Conservation (phyloP, 2,888 invertebrate genomes). For the Drosophila niveifrons region DNA sequence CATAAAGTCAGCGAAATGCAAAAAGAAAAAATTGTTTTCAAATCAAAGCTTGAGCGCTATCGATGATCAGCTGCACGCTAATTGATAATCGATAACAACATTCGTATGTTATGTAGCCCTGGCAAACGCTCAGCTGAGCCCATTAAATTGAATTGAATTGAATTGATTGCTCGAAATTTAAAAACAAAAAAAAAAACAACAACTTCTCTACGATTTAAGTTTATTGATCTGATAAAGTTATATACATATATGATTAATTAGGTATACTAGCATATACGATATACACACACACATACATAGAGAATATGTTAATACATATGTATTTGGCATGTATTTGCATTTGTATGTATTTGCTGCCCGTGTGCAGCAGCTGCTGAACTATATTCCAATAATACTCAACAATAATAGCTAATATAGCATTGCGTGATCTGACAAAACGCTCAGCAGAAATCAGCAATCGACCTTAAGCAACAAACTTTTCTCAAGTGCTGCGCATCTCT, state of each 20-base stretch:
- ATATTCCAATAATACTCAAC: slow-evolving; percentile 1
- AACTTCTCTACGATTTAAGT: not conserved
- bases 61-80: not conserved
- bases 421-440: not conserved
- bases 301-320: no score
- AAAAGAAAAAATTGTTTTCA: not conserved
- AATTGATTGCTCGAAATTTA: slow-evolving; percentile 1
- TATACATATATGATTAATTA: not conserved
- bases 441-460: not conserved
- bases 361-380: slow-evolving; percentile 21
- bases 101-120: not conserved
- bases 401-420: slow-evolving; percentile 4
- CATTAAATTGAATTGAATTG: not conserved
- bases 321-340: not conserved
- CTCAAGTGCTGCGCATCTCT: not conserved
- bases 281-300: no score
- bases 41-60: not conserved
- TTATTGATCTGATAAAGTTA: slow-evolving; percentile 6
- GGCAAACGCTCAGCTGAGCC: not conserved
- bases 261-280: not conserved
- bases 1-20: not conserved
- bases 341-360: slow-evolving; percentile 2
- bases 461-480: not conserved
- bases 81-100: not conserved
- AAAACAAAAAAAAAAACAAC: not conserved